A percentile compares a stretch with the other conserved stretches of the same genome.
phyloP scores from a whole-genome alignment of 1,140 invertebrate genomes.

The Oryzaephilus surinamensis region DNA sequence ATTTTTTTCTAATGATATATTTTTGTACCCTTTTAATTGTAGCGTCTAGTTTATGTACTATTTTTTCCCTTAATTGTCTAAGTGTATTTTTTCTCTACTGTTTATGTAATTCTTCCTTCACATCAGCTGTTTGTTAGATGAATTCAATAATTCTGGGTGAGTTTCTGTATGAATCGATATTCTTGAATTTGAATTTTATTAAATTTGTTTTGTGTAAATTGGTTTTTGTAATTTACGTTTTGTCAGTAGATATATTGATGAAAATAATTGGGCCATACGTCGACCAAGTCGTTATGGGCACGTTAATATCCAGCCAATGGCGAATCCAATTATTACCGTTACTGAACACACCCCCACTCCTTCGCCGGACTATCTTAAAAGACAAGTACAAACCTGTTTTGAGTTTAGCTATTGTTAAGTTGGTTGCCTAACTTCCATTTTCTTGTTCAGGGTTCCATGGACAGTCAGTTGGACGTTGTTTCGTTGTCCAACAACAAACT shows the following conservation, averaged over 20 bases:
- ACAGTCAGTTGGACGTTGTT: conserved; percentile 73
- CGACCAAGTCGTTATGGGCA: conserved; percentile 30
- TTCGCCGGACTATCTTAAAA: conserved; percentile 67
- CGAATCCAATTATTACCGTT: conserved; percentile 91
- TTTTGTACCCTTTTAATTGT: conserved; percentile 1
- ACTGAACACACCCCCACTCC: conserved; percentile 88
- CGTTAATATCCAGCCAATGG: conserved; percentile 28
- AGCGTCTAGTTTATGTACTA: conserved; percentile 3
- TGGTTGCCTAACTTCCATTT: background rate
- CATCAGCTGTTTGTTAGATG: conserved; percentile 79
- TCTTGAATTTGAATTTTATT: no score
- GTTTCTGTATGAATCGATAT: no score
- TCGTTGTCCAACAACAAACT: no score
- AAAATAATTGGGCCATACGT: conserved; percentile 43
- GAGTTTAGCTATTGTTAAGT: background rate
- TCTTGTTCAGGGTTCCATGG: conserved; percentile 54
- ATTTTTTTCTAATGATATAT: background rate
- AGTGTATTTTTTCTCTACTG: conserved; percentile 25
- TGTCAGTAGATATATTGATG: conserved; percentile 47
- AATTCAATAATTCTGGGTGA: conserved; percentile 73
- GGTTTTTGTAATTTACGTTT: background rate
- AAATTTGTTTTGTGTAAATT: background rate
- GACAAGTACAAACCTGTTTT: conserved; percentile 48
- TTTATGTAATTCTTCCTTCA: conserved; percentile 42
- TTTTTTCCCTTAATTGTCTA: conserved; percentile 5